Conservation (phyloP, 1,140 invertebrate species). For the Lerema accius region DNA sequence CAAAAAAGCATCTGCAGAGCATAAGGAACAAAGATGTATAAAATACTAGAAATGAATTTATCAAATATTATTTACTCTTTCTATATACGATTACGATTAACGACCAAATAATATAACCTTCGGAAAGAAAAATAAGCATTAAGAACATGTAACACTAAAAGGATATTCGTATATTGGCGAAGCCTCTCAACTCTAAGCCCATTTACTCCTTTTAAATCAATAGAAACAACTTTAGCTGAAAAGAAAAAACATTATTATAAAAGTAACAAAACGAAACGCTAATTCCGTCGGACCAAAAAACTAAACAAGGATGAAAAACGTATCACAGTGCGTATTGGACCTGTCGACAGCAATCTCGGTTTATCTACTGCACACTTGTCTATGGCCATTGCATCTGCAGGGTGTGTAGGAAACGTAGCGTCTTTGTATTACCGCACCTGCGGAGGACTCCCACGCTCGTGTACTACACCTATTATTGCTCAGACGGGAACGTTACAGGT, state of each 20-base stretch:
- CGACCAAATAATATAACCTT: too few species aligned
- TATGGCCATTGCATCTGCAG: conserved; percentile 68
- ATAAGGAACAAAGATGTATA: conserved; percentile 24
- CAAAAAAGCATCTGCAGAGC: conserved; percentile 40
- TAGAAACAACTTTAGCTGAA: too few species aligned
- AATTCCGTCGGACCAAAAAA: not conserved
- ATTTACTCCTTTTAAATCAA: too few species aligned
- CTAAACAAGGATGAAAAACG: not conserved
- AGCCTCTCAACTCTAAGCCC: too few species aligned
- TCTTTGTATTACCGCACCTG: conserved; percentile 67
- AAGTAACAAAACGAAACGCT: too few species aligned
- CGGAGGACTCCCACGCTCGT: conserved; percentile 72
- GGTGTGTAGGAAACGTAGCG: conserved; percentile 57
- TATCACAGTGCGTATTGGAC: not conserved
- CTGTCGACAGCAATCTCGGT: conserved; percentile 7
- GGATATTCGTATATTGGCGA: too few species aligned
- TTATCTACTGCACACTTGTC: conserved; percentile 34
- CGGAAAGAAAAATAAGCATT: too few species aligned
- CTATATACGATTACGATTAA: too few species aligned
- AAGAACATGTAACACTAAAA: too few species aligned
- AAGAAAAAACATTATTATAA: too few species aligned
- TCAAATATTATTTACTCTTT: not conserved
- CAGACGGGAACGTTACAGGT: conserved; percentile 28
- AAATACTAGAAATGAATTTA: conserved; percentile 25
- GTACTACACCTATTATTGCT: conserved; percentile 41